These are phyloP conservation scores for Numenius phaeopus DNA, from an alignment of 2,797 vertebrate species.

Conservation along the genomic window DNA sequence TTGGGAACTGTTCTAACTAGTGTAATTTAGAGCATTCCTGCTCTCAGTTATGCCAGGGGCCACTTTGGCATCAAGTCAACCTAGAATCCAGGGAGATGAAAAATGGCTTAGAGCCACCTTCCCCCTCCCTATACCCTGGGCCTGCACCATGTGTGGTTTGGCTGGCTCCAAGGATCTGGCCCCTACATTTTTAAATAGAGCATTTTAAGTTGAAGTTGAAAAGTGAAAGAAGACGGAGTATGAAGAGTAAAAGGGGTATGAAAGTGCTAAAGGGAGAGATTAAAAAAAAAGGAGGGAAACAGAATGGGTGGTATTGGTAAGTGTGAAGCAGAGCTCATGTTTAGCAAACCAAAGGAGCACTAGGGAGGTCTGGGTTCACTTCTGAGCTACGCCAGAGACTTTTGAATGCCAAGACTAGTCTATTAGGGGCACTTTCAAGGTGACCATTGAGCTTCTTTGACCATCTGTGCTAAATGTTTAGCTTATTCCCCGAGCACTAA, in stretches of 20 bases:
- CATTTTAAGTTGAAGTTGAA: constrained; percentile 40
- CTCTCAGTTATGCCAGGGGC: constrained; percentile 71
- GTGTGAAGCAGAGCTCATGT: background rate
- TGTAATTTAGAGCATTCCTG: constrained; percentile 69
- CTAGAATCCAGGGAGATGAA: constrained; percentile 69
- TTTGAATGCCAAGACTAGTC: background rate
- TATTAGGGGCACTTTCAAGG: background rate
- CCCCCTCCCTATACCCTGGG: constrained; percentile 21
- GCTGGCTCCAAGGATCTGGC: constrained; percentile 54
- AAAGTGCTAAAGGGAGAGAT: constrained; percentile 26
- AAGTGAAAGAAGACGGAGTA: constrained; percentile 22
- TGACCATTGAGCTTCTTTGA: background rate
- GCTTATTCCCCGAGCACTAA: background rate
- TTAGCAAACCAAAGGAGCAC: background rate
- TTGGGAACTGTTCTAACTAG: constrained; percentile 70
- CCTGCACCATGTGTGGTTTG: constrained; percentile 69
- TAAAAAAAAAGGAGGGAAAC: background rate
- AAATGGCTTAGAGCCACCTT: constrained; percentile 66
- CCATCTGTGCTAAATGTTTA: background rate
- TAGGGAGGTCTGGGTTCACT: background rate
- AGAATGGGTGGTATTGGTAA: constrained; percentile 25
- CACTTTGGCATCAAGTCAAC: constrained; percentile 72
- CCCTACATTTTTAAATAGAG: constrained; percentile 48
- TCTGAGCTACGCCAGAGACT: background rate
- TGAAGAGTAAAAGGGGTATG: constrained; percentile 36